phyloP scores from a whole-genome alignment of 1,140 invertebrate species.

The Bombyx mandarina region DNA sequence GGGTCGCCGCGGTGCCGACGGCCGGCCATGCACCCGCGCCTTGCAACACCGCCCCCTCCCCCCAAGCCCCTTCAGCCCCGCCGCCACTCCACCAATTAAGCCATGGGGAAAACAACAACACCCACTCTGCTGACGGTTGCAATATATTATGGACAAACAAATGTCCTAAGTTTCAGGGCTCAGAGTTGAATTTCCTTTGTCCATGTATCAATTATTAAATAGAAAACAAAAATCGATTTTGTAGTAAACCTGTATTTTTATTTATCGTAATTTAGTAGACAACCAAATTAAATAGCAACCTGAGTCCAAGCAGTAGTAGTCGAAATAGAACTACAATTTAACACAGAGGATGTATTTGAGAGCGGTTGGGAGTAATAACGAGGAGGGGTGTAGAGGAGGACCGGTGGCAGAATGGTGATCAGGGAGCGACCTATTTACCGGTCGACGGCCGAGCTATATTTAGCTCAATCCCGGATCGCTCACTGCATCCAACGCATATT shows the following conservation, averaged over 20 bases:
- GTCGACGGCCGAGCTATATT: slow-evolving; percentile 59
- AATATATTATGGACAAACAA: no score
- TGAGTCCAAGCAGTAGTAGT: no score
- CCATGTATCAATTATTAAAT: no score
- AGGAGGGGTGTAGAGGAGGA: slow-evolving; percentile 7
- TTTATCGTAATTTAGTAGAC: no score
- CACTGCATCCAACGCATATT: slow-evolving; percentile 42
- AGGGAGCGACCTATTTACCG: slow-evolving; percentile 53
- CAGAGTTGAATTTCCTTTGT: no score
- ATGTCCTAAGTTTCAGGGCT: no score
- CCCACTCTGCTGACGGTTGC: slow-evolving; percentile 21
- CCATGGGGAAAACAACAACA: slow-evolving; percentile 50
- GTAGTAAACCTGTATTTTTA: no score
- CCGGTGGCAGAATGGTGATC: slow-evolving; percentile 18
- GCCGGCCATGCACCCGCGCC: slow-evolving; percentile 62
- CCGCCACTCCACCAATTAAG: slow-evolving; percentile 18
- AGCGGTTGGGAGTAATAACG: slow-evolving; percentile 3
- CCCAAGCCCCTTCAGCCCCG: slow-evolving; percentile 3
- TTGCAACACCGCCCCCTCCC: slow-evolving; percentile 43
- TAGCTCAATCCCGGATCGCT: slow-evolving; percentile 35
- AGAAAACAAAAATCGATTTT: no score
- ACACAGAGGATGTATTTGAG: no score
- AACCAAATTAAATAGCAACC: no score
- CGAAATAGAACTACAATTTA: no score
- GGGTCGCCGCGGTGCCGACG: slow-evolving; percentile 65